Base-by-base conservation (phyloP, 2,888 invertebrate species). In the Pollenia amentaria region DNA sequence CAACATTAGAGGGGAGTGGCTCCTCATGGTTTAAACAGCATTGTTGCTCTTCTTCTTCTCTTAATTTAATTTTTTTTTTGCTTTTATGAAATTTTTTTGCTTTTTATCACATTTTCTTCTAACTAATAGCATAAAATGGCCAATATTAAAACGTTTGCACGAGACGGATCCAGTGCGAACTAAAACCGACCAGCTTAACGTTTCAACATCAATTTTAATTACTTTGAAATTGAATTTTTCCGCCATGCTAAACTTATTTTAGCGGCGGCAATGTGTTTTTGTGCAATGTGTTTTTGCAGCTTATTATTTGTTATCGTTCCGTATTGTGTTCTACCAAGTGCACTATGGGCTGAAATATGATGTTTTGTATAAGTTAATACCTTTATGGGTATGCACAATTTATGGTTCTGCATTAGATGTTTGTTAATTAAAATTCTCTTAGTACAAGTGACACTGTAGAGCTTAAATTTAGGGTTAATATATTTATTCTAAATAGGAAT, bases 191-290 rank as follows among this genome's bases (percentile, higher is more conserved):
- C 60, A 84, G 86, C 80, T 80, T 65, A 80, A 84, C 76, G 77
- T 84, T 87, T 87, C 76, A 87, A 84, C 84, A 87, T 77, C 83
- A 87, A 77, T 87, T 87, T 80, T 87, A 87, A 87, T 87, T 87
- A 80, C 80, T 87, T 77, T 76, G 77, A 72, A 87, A 87, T 87
- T 87, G 80, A 87, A 87, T 83, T 87, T 86, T 80, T 87, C 87
- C 87, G 84, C 80, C 40, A 80, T 67, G 51, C 53, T 48, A 83
- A 70, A 83, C 78, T 79, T 83, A 76, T 79, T 85, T 83, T 80
- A 80, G 67, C 87, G 62, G 14, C 55, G 21, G 42, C n/a, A 62
- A 21, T 18, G 21, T 55, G 18, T 67, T 62, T 44, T 48, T 44
- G 14, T 48, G n/a, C n/a, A n/a, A n/a, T n/a, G 14, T 29, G 42